Conservation (phyloP, 2,888 invertebrate genomes). For the Dimorphilus gyrociliatus region DNA sequence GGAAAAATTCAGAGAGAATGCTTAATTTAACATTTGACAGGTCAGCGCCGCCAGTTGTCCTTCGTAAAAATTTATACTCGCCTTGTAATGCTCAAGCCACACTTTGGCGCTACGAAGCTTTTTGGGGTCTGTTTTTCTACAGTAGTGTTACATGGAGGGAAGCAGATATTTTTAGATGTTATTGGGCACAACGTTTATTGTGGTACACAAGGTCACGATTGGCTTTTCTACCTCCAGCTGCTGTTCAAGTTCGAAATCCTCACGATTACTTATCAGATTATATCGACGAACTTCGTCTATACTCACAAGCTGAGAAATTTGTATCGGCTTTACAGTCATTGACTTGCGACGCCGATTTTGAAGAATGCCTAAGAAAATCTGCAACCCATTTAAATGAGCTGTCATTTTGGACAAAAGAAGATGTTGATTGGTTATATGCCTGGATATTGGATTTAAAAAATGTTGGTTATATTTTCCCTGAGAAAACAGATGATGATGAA, state of each 20-base stretch:
- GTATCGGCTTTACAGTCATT: constrained; percentile 7
- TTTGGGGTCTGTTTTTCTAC: constrained; percentile 13
- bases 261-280: constrained; percentile 12
- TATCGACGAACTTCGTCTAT: constrained; percentile 10
- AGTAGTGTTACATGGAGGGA: constrained; percentile 10
- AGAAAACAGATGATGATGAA: too few species aligned
- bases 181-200: constrained; percentile 13
- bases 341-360: constrained; percentile 7
- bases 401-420: neutral
- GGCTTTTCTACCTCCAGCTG: constrained; percentile 9
- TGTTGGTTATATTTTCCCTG: constrained; percentile 2
- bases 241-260: constrained; percentile 11
- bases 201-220: constrained; percentile 9
- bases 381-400: constrained; percentile 4
- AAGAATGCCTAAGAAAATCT: constrained; percentile 4
- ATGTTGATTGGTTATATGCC: constrained; percentile 1
- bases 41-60: constrained; percentile 9
- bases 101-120: constrained; percentile 11
- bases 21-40: constrained; percentile 9
- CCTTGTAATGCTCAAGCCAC: constrained; percentile 16
- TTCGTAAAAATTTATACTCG: constrained; percentile 8
- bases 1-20: constrained; percentile 7
- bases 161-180: constrained; percentile 15
- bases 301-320: constrained; percentile 7
- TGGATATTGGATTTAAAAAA: constrained; percentile 2